Evolutionary conservation across 2,888 invertebrate genomes (phyloP), one percentile per base, ranked within the genome.

Genomic region (Rapana venosa): DNA sequence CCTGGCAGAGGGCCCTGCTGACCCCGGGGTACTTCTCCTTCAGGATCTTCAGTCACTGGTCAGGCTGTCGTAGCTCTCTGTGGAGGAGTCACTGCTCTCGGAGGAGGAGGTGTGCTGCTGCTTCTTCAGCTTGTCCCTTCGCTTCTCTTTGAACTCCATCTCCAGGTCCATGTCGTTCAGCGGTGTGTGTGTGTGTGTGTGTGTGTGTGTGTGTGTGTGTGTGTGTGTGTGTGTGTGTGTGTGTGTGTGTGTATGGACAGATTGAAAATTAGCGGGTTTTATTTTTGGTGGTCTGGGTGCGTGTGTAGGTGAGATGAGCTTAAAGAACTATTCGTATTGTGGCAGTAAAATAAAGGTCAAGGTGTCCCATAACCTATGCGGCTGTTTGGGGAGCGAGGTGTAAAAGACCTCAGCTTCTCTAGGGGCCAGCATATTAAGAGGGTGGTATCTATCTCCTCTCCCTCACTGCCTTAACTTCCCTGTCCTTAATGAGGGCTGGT

Each of bases 101-200:
- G 91, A 90, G 77, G 91, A 90, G 0, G 92, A 90, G 86, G 92
- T 91, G 47, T 66, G 91, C 90, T 4, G 92, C 90, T 56, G 90
- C 26, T 66, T 89, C 79, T 90, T 92, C 0, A 94, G 74, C 77
- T 92, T 92, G 13, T 93, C 92, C 6, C 93, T 91, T 30, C 94
- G 91, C 79, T 92, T 92, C 90, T 94, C 94, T 89, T 94, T 94
- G 88, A 94, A 94, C 81, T 95, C 95, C 74, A 95, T 93, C 87
- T 95, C 94, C 66, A 93, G 90, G 89, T 94, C 93, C 81, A 94
- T 88, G 89, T 95, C 95, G 88, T 93, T 93, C 66, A 92, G 92
- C 66, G 94, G 92, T 32, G 87, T 90, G 8, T 35, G 22, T 36
- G 36, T 36, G 22, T 6, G n/a, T 26, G 22, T 26, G 22, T 26